Evolutionary conservation across 2,888 invertebrate genomes (phyloP).

Genomic region (Athalia rosae): DNA sequence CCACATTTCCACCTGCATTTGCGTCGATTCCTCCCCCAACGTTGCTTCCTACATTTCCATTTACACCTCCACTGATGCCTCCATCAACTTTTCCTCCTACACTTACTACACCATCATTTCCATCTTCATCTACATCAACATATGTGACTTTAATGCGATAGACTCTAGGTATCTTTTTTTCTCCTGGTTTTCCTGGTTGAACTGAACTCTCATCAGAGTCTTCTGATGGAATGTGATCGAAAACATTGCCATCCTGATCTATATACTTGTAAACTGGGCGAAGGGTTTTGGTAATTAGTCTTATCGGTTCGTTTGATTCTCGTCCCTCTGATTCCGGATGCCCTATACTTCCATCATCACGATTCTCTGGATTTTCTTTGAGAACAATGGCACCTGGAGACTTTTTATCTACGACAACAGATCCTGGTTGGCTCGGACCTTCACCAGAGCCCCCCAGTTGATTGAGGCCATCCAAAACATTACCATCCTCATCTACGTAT

Average conservation of each 20-base stretch:
- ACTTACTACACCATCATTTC: slow-evolving; percentile 41
- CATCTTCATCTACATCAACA: slow-evolving; percentile 1
- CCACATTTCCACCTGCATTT: slow-evolving; percentile 5
- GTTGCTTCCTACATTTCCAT: slow-evolving; percentile 23
- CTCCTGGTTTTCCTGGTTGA: slow-evolving; percentile 6
- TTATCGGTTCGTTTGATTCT: too few species aligned
- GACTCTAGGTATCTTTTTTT: too few species aligned
- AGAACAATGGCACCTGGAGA: too few species aligned
- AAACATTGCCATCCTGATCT: too few species aligned
- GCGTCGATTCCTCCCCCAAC: slow-evolving; percentile 15
- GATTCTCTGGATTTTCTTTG: too few species aligned
- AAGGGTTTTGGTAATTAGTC: too few species aligned
- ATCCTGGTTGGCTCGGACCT: not conserved
- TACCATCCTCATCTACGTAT: not conserved
- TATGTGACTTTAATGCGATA: too few species aligned
- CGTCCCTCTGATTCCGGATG: too few species aligned
- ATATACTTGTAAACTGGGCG: too few species aligned
- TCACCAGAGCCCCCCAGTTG: not conserved
- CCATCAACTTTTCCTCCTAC: slow-evolving; percentile 27
- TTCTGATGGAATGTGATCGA: too few species aligned
- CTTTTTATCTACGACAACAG: not conserved
- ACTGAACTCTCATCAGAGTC: not conserved
- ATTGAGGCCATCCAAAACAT: not conserved
- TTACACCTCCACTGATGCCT: not conserved
- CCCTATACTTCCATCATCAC: too few species aligned